Conservation (phyloP, 2,113 vertebrate genomes). For the Pygoscelis antarcticus region DNA sequence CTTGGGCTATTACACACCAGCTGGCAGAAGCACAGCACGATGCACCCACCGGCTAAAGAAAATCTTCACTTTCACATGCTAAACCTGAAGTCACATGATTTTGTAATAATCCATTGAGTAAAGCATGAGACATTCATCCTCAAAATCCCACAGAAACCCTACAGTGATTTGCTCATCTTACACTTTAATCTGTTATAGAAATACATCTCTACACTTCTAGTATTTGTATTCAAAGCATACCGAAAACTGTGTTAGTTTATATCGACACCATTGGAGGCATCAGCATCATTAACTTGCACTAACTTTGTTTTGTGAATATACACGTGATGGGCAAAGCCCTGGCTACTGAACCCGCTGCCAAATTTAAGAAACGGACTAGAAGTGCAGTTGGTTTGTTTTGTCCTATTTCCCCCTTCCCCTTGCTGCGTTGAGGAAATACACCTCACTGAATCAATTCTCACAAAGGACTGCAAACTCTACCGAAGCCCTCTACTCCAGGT, state of each 20-base stretch:
- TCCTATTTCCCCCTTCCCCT: not conserved
- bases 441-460: not conserved
- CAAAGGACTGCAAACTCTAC: not conserved
- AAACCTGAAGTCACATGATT: not conserved
- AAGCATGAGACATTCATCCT: not conserved
- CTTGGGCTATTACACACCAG: not conserved
- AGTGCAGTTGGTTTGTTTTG: not conserved
- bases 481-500: not conserved
- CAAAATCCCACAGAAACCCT: not conserved
- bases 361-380: not conserved
- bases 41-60: not conserved
- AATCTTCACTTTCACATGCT: not conserved
- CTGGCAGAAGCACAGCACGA: not conserved
- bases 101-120: not conserved
- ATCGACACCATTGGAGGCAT: fast-evolving
- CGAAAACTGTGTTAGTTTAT: not conserved
- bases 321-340: not conserved
- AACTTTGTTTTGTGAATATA: not conserved
- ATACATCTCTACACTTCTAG: not conserved
- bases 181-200: not conserved
- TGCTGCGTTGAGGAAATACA: too few relatives aligned
- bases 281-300: not conserved
- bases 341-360: not conserved
- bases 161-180: not conserved
- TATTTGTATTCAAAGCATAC: not conserved